Evolutionary conservation across 2,797 vertebrate species (phyloP).

Genomic region (Paguma larvata): DNA sequence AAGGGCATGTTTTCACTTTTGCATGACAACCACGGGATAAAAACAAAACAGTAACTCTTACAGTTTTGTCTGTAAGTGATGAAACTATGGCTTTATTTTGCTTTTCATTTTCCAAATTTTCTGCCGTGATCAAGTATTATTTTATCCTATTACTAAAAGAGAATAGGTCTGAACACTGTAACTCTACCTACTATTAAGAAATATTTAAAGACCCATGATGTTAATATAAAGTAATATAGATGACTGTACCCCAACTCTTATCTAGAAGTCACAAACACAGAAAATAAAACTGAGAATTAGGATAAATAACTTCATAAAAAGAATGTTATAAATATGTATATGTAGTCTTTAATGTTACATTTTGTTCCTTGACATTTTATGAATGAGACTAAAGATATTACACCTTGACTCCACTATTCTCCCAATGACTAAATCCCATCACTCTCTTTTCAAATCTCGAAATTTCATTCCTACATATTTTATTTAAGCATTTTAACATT

Average conservation of each 20-base stretch:
- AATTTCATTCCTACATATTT: background rate
- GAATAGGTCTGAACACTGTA: background rate
- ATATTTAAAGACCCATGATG: background rate
- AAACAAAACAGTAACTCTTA: background rate
- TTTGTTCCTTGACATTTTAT: conserved; percentile 9
- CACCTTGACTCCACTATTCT: background rate
- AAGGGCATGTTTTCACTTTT: background rate
- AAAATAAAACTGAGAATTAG: conserved; percentile 26
- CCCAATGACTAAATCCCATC: background rate
- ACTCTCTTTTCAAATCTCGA: background rate
- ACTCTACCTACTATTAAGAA: background rate
- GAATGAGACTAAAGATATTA: background rate
- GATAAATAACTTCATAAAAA: background rate
- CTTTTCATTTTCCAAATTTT: background rate
- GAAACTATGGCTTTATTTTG: background rate
- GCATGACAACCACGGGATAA: background rate
- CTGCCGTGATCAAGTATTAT: background rate
- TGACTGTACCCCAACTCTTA: background rate
- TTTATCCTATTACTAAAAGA: background rate
- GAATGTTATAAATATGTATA: background rate
- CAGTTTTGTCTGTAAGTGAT: background rate
- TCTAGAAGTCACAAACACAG: background rate
- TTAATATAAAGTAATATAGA: background rate
- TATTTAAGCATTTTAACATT: conserved; percentile 37
- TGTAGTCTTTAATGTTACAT: background rate